Evolutionary conservation across 2,113 vertebrate species (phyloP).

Genomic region (Pangasianodon gigas): DNA sequence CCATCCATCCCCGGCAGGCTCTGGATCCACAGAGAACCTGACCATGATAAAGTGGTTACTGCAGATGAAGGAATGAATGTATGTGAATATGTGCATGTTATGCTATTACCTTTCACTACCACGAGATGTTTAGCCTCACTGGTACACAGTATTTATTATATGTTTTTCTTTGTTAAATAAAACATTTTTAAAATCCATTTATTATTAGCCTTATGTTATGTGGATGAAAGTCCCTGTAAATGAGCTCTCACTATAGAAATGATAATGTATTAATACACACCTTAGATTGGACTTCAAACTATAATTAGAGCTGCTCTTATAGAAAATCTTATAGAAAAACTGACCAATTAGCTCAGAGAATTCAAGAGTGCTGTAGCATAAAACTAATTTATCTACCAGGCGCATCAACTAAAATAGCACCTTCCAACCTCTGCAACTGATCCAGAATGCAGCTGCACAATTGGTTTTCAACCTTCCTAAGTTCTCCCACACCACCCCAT

Average conservation of each 20-base stretch:
- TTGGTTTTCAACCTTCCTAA: no score
- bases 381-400: not conserved
- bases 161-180: not conserved
- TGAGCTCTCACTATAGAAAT: not conserved
- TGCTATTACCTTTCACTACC: not conserved
- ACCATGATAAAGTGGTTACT: not conserved
- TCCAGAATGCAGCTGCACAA: no score
- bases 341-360: not conserved
- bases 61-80: not conserved
- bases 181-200: not conserved
- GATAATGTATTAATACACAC: not conserved
- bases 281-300: not conserved
- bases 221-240: not conserved
- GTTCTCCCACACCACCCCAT: no score
- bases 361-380: not conserved
- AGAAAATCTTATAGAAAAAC: not conserved
- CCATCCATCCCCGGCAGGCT: not conserved
- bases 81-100: not conserved
- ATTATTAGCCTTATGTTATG: not conserved
- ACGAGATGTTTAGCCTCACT: not conserved
- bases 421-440: no score
- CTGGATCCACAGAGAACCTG: not conserved
- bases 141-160: not conserved
- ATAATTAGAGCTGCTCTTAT: not conserved
- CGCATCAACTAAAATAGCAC: not conserved